These are phyloP conservation scores for Naja naja DNA, from an alignment of 2,113 vertebrate species.

Conservation along the genomic window DNA sequence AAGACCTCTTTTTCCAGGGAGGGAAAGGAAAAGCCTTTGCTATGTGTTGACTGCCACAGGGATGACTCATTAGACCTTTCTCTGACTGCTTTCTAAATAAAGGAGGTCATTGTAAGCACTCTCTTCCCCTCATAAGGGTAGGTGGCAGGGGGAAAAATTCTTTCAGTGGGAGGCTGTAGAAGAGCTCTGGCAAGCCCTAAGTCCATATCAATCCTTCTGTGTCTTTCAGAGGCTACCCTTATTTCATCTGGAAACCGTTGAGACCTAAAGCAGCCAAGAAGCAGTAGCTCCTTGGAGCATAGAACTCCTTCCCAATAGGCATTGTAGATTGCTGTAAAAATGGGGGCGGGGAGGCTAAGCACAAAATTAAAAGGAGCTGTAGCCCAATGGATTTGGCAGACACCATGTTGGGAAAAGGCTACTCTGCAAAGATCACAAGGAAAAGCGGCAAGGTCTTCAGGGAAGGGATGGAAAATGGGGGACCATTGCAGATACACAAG, in stretches of 20 bases:
- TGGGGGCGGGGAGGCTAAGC: neutral
- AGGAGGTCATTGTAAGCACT: conserved; percentile 13
- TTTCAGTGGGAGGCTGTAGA: neutral
- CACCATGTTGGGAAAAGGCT: neutral
- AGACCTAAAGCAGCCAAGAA: neutral
- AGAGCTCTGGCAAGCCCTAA: neutral
- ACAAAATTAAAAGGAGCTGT: neutral
- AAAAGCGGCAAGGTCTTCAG: neutral
- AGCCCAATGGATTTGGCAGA: neutral
- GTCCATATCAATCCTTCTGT: neutral
- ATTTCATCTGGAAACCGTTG: neutral
- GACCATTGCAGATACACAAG: neutral
- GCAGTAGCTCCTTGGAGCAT: neutral
- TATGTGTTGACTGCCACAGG: neutral
- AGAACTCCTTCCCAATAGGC: neutral
- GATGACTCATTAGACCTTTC: conserved; percentile 13
- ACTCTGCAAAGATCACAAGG: neutral
- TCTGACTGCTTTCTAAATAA: conserved; percentile 5
- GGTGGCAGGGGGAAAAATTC: neutral
- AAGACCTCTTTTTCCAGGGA: neutral
- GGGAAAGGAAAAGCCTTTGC: neutral
- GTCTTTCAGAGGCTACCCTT: neutral
- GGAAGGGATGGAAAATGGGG: neutral
- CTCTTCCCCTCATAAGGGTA: neutral
- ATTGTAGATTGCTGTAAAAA: neutral